Evolutionary conservation across 53 echinoderm and acorn worm genomes (phyloP), one percentile per base, ranked within the genome.

Genomic region (Echinometra lucunter): DNA sequence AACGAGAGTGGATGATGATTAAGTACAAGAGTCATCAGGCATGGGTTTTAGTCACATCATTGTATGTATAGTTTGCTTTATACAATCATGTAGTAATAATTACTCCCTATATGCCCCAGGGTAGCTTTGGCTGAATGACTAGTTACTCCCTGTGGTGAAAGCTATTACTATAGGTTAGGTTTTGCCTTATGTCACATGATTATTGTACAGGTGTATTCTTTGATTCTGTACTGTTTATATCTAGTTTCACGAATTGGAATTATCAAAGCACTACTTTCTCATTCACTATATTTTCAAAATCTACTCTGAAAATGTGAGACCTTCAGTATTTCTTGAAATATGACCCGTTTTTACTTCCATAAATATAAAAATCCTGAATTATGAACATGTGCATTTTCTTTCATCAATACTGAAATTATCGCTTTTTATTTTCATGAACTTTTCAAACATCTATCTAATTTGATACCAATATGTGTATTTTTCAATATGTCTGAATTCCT

Each of bases 51-150:
- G 11, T 85, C 85, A 47, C n/a, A n/a, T 49, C 49, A 85, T 85
- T 85, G 53, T 85, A 85, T 85, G 85, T 49, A 45, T 28, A 85
- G 53, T 28, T 28, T 4, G 38, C 23, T 81, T 42, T 81, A 81
- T 42, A 44, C 19, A 1, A 63, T 1, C 38, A 81, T 81, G 4
- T 81, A 42, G 23, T 44, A 75, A 53, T 53, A 45, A 1, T 53
- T 2, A n/a, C 85, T 78, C 85, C 85, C n/a, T n/a, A n/a, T n/a
- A n/a, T n/a, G n/a, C n/a, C 85, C 47, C 85, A 85, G 85, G 85
- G 85, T 49, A 85, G 53, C 49, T 28, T 49, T 85, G 47, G 47
- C 49, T 53, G 28, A 28, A 53, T 53, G 85, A 47, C 85, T 85
- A 85, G 49, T 49, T 85, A 0, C 85, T 85, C 85, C 85, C 85